These are phyloP conservation scores for Crocallis elinguaria DNA, from an alignment of 2,888 invertebrate species.

Conservation along the genomic window DNA sequence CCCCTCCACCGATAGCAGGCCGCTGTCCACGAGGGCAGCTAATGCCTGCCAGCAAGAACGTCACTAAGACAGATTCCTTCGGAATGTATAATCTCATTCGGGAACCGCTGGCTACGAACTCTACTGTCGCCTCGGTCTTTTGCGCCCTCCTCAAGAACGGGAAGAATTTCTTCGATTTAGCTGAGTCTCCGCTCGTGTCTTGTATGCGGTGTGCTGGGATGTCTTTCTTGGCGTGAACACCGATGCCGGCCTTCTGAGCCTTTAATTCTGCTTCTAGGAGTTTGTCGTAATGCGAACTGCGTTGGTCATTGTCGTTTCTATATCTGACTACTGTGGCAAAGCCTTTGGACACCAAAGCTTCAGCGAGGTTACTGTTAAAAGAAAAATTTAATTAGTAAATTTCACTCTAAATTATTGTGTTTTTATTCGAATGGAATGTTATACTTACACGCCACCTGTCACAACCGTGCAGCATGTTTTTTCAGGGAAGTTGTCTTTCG, in stretches of 20 bases:
- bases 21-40: slow-evolving; percentile 93
- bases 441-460: slow-evolving; percentile 85
- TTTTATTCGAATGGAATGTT: not conserved
- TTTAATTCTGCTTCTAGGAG: slow-evolving; percentile 96
- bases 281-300: slow-evolving; percentile 97
- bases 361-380: slow-evolving; percentile 92
- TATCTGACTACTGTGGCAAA: slow-evolving; percentile 96
- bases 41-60: slow-evolving; percentile 93
- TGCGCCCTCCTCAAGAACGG: slow-evolving; percentile 96
- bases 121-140: slow-evolving; percentile 95
- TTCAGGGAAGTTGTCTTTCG: slow-evolving; percentile 96
- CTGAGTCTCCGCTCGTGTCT: slow-evolving; percentile 92
- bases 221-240: slow-evolving; percentile 95
- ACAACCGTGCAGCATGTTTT: slow-evolving; percentile 97
- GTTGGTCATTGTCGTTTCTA: slow-evolving; percentile 97
- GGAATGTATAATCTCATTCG: slow-evolving; percentile 96
- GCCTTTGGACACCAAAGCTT: slow-evolving; percentile 96
- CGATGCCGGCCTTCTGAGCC: slow-evolving; percentile 92
- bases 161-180: slow-evolving; percentile 95
- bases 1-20: slow-evolving; percentile 86
- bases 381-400: no score
- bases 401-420: no score
- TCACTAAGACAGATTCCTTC: slow-evolving; percentile 96
- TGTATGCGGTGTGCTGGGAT: slow-evolving; percentile 92
- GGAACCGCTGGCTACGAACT: slow-evolving; percentile 98